Conservation (phyloP, 2,797 vertebrate species). For the Sebastes nivosus region DNA sequence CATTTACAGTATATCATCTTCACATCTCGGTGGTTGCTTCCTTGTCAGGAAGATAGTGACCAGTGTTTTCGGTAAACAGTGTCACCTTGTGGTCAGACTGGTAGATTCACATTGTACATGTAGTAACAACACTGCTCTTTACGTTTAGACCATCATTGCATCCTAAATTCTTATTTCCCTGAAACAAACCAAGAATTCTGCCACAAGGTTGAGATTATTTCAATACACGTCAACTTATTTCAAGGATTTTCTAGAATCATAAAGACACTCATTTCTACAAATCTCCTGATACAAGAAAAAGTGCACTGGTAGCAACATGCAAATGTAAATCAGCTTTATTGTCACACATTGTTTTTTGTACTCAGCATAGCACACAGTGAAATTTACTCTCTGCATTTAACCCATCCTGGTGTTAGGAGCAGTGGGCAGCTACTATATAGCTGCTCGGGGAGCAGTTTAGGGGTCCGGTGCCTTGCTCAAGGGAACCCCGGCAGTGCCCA, state of each 20-base stretch:
- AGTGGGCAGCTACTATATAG: no score
- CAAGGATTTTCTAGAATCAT: not conserved
- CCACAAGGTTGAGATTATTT: no score
- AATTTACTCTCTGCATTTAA: no score
- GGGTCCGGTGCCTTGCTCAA: no score
- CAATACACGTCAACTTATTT: not conserved
- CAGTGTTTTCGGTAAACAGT: not conserved
- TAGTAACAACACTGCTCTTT: not conserved
- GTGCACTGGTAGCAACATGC: not conserved
- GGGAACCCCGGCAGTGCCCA: no score
- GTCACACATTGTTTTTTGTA: no score
- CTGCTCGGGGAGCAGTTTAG: no score
- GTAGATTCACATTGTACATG: not conserved
- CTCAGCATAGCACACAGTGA: no score
- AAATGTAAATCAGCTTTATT: no score
- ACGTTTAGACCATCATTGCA: not conserved
- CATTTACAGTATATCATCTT: not conserved
- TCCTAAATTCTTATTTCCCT: not conserved
- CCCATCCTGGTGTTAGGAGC: no score
- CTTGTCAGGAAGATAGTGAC: not conserved
- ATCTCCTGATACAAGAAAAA: not conserved
- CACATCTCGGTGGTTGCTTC: no score
- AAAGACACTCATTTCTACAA: not conserved
- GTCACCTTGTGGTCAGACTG: conserved; percentile 19
- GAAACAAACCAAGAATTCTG: not conserved